Conservation (phyloP, 2,888 invertebrate genomes). For the Mamestra brassicae region DNA sequence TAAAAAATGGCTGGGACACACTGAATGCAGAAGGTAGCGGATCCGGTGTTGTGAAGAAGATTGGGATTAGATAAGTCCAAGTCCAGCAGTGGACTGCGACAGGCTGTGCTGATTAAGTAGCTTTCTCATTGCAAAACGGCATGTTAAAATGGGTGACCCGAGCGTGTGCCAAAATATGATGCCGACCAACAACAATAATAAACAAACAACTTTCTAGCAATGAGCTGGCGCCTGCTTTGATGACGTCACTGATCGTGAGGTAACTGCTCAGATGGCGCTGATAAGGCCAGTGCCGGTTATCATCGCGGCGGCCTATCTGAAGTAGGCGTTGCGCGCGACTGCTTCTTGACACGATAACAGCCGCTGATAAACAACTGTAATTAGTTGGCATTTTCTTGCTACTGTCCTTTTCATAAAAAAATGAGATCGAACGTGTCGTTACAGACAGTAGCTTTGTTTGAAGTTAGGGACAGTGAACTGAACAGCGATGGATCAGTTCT, state of each 20-base stretch:
- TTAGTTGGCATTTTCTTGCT: constrained; percentile 31
- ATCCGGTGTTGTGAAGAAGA: too few species aligned
- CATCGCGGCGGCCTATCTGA: constrained; percentile 37
- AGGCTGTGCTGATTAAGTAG: background rate
- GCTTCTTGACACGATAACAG: constrained; percentile 49
- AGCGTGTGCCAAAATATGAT: background rate
- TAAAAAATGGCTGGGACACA: too few species aligned
- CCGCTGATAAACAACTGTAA: constrained; percentile 39
- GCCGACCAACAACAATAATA: constrained; percentile 18
- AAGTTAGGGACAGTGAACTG: too few species aligned
- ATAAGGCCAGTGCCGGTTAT: constrained; percentile 33
- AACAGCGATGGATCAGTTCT: too few species aligned
- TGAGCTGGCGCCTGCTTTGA: constrained; percentile 16
- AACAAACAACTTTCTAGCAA: constrained; percentile 20
- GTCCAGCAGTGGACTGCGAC: too few species aligned
- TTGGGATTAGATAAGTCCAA: too few species aligned
- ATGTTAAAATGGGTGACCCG: background rate
- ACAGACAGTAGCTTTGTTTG: too few species aligned
- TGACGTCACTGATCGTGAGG: constrained; percentile 48
- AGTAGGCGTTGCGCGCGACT: constrained; percentile 47
- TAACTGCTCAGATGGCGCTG: constrained; percentile 27
- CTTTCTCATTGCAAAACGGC: too few species aligned
- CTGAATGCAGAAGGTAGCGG: too few species aligned
- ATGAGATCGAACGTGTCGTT: too few species aligned
- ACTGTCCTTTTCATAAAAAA: background rate